Percentiles rank a stretch among this genome's conserved stretches.
phyloP scores from a whole-genome alignment of 1,140 invertebrate species.

The Rhyzopertha dominica region DNA sequence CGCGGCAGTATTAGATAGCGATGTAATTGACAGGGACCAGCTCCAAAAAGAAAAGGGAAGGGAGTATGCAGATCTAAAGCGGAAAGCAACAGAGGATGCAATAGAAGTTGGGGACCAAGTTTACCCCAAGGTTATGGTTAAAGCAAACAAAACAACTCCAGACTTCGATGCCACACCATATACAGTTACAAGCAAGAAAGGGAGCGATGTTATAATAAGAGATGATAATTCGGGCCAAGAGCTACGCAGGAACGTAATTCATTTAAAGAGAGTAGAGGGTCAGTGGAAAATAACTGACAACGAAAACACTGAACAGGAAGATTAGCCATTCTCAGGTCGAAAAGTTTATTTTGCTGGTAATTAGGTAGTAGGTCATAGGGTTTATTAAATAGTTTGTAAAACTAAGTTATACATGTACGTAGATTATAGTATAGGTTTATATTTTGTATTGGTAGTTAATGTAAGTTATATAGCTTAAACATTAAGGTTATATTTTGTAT shows the following conservation, averaged over 20 bases:
- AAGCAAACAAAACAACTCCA: constrained; percentile 5
- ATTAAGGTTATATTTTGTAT: too few relatives aligned
- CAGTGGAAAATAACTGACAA: constrained; percentile 9
- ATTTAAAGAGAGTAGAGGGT: constrained; percentile 8
- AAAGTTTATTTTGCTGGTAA: too few relatives aligned
- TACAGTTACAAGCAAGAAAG: background rate
- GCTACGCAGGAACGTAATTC: background rate
- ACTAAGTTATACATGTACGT: too few relatives aligned
- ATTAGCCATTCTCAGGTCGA: too few relatives aligned
- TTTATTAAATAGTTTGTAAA: too few relatives aligned
- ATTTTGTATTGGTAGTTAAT: too few relatives aligned
- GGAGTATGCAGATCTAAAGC: constrained; percentile 1
- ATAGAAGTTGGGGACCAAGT: constrained; percentile 4
- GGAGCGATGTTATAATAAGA: background rate
- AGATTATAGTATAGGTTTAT: too few relatives aligned
- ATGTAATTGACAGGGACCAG: background rate
- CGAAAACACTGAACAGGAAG: too few relatives aligned
- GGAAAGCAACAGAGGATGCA: constrained; percentile 7
- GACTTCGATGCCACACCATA: background rate
- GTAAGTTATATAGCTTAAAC: too few relatives aligned
- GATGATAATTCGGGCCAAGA: background rate
- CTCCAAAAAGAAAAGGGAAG: background rate
- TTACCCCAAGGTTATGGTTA: background rate
- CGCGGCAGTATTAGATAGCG: too few relatives aligned
- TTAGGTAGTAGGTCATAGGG: too few relatives aligned